Conservation (phyloP, 2,888 invertebrate genomes). For the Pristionchus entomophagus region DNA sequence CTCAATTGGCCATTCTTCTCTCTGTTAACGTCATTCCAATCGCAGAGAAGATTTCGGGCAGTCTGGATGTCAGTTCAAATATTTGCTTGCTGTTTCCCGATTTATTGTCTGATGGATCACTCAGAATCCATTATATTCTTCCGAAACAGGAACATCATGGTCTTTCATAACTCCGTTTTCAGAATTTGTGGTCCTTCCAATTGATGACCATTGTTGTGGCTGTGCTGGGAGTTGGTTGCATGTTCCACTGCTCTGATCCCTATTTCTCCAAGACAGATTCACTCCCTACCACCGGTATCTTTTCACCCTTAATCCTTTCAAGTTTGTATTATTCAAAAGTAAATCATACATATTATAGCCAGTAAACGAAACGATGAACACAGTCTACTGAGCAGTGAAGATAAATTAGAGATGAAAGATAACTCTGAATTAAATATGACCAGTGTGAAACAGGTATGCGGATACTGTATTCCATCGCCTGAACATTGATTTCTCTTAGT, state of each 20-base stretch:
- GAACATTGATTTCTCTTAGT: background rate
- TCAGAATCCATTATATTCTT: too few species aligned
- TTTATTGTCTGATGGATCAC: too few species aligned
- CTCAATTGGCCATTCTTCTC: constrained; percentile 70
- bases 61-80: constrained; percentile 64
- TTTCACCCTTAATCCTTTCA: background rate
- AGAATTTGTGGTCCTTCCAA: constrained; percentile 73
- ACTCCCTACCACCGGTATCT: background rate
- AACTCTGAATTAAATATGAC: background rate
- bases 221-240: constrained; percentile 57
- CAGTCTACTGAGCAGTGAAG: background rate
- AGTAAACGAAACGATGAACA: background rate
- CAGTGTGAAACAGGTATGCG: constrained; percentile 9
- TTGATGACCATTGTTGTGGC: constrained; percentile 54
- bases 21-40: constrained; percentile 70
- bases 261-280: background rate
- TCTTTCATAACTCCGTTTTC: constrained; percentile 53
- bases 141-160: background rate
- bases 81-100: background rate
- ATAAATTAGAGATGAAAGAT: background rate
- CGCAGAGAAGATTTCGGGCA: constrained; percentile 70
- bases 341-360: background rate
- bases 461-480: too few species aligned
- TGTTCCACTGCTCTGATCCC: constrained; percentile 50
- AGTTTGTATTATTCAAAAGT: background rate